Conservation (phyloP, 2,797 vertebrate species). For the Hafferia zeledoni region DNA sequence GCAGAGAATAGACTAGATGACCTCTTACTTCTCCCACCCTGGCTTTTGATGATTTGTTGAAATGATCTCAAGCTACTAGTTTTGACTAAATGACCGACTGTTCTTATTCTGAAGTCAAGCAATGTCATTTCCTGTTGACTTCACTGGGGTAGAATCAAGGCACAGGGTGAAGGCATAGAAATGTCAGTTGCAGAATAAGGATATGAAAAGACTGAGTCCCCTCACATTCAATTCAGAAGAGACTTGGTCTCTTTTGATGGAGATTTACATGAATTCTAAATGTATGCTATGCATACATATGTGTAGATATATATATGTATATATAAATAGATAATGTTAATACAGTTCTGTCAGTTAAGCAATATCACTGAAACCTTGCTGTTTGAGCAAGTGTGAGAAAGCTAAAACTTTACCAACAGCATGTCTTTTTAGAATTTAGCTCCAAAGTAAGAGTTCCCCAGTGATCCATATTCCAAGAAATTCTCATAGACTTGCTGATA, state of each 20-base stretch:
- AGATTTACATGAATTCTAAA: not conserved
- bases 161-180: not conserved
- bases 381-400: not conserved
- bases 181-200: not conserved
- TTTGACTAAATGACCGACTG: conserved; percentile 40
- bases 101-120: not conserved
- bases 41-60: conserved; percentile 26
- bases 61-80: not conserved
- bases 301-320: not conserved
- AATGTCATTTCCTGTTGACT: not conserved
- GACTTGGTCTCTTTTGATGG: not conserved
- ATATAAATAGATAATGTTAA: not conserved
- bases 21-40: conserved; percentile 44
- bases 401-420: not conserved
- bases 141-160: not conserved
- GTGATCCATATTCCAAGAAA: not conserved
- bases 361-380: not conserved
- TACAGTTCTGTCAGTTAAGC: not conserved
- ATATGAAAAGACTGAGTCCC: not conserved
- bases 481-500: not conserved
- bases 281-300: not conserved
- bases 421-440: not conserved
- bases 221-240: not conserved
- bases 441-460: not conserved
- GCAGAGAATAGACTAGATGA: conserved; percentile 25